phyloP scores from a whole-genome alignment of 2,888 invertebrate genomes.

The Chaetoderma sp. region DNA sequence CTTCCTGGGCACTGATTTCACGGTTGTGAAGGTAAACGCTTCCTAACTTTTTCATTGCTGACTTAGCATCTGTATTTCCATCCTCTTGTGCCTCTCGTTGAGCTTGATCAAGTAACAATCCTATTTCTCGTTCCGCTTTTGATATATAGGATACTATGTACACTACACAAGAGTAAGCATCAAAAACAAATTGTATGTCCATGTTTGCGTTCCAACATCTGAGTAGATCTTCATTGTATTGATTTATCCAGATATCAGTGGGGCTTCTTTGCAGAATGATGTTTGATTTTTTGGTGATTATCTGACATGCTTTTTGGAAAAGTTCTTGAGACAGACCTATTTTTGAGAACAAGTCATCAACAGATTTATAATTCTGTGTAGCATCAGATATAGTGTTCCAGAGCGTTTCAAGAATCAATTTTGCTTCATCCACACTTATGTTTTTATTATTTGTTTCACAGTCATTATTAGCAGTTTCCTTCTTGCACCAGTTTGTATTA shows the following conservation, averaged over 20 bases:
- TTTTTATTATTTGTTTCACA: too few relatives aligned
- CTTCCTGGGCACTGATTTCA: slow-evolving; percentile 33
- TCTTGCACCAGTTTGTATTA: too few relatives aligned
- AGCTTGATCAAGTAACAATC: slow-evolving; percentile 18
- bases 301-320: slow-evolving; percentile 21
- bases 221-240: slow-evolving; percentile 31
- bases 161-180: slow-evolving; percentile 36
- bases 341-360: slow-evolving; percentile 6
- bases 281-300: slow-evolving; percentile 14
- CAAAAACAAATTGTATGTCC: too few relatives aligned
- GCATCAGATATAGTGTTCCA: slow-evolving; percentile 12
- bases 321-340: slow-evolving; percentile 7
- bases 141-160: slow-evolving; percentile 44
- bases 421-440: slow-evolving; percentile 10
- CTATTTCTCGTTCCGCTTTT: slow-evolving; percentile 34
- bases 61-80: slow-evolving; percentile 19
- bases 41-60: slow-evolving; percentile 23
- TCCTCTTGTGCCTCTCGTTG: slow-evolving; percentile 23
- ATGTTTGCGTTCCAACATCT: slow-evolving; percentile 33
- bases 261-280: slow-evolving; percentile 21
- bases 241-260: slow-evolving; percentile 30
- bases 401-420: slow-evolving; percentile 10
- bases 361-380: neutral
- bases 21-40: slow-evolving; percentile 23
- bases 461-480: too few relatives aligned